These are phyloP conservation scores for Drosophila hamatofila DNA, from an alignment of 2,888 invertebrate genomes.

Conservation along the genomic window DNA sequence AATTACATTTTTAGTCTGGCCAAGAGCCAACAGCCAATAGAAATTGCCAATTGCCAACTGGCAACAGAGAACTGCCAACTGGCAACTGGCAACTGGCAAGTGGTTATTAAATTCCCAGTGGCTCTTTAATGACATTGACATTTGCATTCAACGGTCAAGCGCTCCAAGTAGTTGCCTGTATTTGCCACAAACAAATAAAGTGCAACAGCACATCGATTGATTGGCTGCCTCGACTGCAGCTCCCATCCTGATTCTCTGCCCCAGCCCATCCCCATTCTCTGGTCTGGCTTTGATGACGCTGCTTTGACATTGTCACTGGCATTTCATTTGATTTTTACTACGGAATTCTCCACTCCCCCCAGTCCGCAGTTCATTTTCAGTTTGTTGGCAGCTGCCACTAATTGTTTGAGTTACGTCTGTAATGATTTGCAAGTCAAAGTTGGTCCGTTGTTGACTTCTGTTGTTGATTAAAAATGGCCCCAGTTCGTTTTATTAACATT, in stretches of 20 bases:
- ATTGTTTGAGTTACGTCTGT: slow-evolving; percentile 80
- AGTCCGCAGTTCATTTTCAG: slow-evolving; percentile 62
- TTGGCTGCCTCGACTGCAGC: slow-evolving; percentile 45
- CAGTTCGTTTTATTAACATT: slow-evolving; percentile 54
- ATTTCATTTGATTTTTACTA: slow-evolving; percentile 69
- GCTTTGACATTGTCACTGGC: slow-evolving; percentile 58
- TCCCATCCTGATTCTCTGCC: not conserved
- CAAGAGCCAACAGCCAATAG: slow-evolving; percentile 28
- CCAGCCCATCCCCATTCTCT: no score
- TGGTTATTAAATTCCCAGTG: slow-evolving; percentile 58
- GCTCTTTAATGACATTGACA: slow-evolving; percentile 76
- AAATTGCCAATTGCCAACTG: slow-evolving; percentile 6
- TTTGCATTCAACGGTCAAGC: slow-evolving; percentile 57
- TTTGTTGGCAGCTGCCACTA: slow-evolving; percentile 74
- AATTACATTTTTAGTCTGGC: slow-evolving; percentile 71
- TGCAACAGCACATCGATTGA: slow-evolving; percentile 70
- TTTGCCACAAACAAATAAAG: slow-evolving; percentile 66
- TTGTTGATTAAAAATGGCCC: slow-evolving; percentile 73
- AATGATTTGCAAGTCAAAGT: slow-evolving; percentile 80
- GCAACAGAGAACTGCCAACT: slow-evolving; percentile 13
- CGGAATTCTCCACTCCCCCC: slow-evolving; percentile 16
- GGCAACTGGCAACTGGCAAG: slow-evolving; percentile 16
- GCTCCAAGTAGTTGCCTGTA: slow-evolving; percentile 46
- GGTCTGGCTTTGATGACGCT: slow-evolving; percentile 45
- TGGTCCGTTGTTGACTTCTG: slow-evolving; percentile 62